A percentile compares a stretch with the other conserved stretches of the same genome.
These are phyloP conservation scores for Lordiphosa collinella DNA, from an alignment of 1,140 invertebrate genomes.

Conservation along the genomic window DNA sequence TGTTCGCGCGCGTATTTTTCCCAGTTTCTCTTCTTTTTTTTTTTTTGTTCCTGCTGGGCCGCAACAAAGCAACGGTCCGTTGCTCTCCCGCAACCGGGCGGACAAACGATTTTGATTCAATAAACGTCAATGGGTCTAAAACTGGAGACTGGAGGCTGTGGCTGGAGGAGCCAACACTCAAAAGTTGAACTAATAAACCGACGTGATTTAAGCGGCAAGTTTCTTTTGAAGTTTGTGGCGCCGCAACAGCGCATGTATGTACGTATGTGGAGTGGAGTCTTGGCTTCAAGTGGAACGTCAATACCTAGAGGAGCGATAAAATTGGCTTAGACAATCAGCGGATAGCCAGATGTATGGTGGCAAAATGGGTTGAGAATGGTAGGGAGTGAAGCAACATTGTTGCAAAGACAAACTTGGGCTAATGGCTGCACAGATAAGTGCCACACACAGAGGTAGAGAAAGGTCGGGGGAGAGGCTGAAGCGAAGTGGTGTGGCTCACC, in stretches of 20 bases:
- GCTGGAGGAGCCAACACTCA: slow-evolving; percentile 1
- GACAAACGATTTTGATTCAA: slow-evolving; percentile 69
- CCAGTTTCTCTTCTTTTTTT: neutral
- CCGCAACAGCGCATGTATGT: neutral
- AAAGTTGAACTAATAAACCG: slow-evolving; percentile 53
- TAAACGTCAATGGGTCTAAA: slow-evolving; percentile 64
- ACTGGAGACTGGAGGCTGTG: slow-evolving; percentile 18
- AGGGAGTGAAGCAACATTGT: too few species aligned
- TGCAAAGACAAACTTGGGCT: too few species aligned
- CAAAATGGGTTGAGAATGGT: too few species aligned
- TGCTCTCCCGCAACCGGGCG: slow-evolving; percentile 18
- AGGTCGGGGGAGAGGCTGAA: too few species aligned
- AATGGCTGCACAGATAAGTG: too few species aligned
- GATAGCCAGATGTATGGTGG: neutral
- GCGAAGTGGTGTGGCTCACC: too few species aligned
- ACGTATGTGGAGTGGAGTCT: neutral
- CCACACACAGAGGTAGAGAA: too few species aligned
- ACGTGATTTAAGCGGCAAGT: slow-evolving; percentile 30
- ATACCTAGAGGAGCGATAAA: slow-evolving; percentile 40
- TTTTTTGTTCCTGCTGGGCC: slow-evolving; percentile 17
- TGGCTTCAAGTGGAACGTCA: slow-evolving; percentile 25
- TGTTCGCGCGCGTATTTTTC: slow-evolving; percentile 24
- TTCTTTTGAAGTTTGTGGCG: slow-evolving; percentile 25
- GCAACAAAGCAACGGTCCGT: slow-evolving; percentile 34
- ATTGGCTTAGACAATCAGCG: slow-evolving; percentile 27